Conservation (phyloP, 2,113 vertebrate genomes). For the Macaca nemestrina region DNA sequence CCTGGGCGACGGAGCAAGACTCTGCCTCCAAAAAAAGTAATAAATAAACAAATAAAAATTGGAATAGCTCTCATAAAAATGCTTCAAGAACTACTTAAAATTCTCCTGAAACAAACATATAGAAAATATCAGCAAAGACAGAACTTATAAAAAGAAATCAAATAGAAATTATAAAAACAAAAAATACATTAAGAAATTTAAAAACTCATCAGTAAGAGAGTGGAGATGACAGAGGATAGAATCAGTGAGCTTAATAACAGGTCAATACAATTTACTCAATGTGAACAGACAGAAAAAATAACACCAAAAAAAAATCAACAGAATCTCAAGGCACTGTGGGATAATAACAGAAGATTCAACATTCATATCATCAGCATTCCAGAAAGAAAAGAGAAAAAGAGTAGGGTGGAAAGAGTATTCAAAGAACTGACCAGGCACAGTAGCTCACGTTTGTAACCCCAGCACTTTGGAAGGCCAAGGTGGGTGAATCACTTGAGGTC, state of each 20-base stretch:
- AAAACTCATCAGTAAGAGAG: background rate
- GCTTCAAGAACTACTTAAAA: background rate
- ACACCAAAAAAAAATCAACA: background rate
- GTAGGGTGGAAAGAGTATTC: background rate
- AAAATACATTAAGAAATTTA: background rate
- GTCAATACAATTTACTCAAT: background rate
- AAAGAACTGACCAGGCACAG: background rate
- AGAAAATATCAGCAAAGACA: background rate
- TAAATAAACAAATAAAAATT: background rate
- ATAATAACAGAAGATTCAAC: slow-evolving; percentile 6
- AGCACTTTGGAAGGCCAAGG: too few relatives aligned
- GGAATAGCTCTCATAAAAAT: background rate
- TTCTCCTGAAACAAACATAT: background rate
- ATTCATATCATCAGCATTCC: background rate
- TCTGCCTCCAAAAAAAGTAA: too few relatives aligned
- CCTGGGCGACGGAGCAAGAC: too few relatives aligned
- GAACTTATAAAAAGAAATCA: background rate
- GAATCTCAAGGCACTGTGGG: background rate
- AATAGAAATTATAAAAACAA: background rate
- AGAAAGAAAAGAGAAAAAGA: background rate
- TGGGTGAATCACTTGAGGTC: too few relatives aligned
- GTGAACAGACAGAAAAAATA: background rate
- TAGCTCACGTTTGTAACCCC: too few relatives aligned
- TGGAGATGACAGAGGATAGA: background rate
- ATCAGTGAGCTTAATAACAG: background rate